Percentiles rank a stretch among this genome's conserved stretches.
Evolutionary conservation across 2,113 vertebrate species (phyloP).

Genomic region (Origma solitaria): DNA sequence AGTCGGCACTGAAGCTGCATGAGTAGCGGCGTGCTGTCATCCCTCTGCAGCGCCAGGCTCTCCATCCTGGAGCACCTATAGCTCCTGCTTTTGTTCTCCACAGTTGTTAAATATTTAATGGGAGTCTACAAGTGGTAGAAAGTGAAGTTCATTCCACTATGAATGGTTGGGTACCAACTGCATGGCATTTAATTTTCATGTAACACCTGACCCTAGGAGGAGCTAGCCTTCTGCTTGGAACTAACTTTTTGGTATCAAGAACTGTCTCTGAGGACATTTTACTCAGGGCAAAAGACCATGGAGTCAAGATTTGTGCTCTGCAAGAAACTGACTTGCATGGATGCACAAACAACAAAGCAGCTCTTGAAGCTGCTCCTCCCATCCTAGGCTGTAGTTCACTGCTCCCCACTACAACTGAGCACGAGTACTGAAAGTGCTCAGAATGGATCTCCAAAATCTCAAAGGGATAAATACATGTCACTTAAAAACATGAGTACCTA

Average conservation of each 20-base stretch:
- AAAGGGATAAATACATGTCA: not conserved
- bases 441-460: not conserved
- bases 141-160: not conserved
- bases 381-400: not conserved
- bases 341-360: not conserved
- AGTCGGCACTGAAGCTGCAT: not conserved
- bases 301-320: not conserved
- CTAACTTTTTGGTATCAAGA: not conserved
- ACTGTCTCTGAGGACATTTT: not conserved
- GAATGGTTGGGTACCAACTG: not conserved
- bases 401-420: not conserved
- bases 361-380: not conserved
- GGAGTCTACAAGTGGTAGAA: not conserved
- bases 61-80: not conserved
- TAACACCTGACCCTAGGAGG: not conserved
- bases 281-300: not conserved
- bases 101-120: not conserved
- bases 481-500: not conserved
- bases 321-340: not conserved
- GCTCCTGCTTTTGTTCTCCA: not conserved
- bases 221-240: not conserved
- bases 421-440: not conserved
- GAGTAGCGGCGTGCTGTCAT: accelerated
- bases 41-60: not conserved
- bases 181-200: not conserved